These are phyloP conservation scores for Phrixothrix hirtus DNA, from an alignment of 2,888 invertebrate species.

Conservation along the genomic window DNA sequence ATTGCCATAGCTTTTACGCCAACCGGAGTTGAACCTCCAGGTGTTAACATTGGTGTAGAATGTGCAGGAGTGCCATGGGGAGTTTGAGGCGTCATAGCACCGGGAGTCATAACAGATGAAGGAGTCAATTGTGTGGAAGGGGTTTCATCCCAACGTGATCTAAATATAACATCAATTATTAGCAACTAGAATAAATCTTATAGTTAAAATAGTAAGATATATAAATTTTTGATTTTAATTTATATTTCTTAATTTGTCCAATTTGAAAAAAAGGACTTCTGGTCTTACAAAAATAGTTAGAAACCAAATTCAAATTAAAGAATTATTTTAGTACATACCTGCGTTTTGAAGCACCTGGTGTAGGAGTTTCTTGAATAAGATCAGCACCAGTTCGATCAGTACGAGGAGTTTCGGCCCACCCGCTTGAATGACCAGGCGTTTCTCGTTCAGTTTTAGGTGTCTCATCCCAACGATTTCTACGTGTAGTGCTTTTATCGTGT, in stretches of 20 bases:
- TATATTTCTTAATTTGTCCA: no score
- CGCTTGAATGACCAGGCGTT: conserved; percentile 89
- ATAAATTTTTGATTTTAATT: no score
- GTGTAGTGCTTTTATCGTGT: conserved; percentile 68
- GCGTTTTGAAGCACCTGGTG: conserved; percentile 92
- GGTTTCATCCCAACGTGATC: conserved; percentile 98
- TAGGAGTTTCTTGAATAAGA: conserved; percentile 81
- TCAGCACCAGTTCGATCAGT: conserved; percentile 80
- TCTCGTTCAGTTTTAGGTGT: conserved; percentile 97
- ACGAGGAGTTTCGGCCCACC: conserved; percentile 99
- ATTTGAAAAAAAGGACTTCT: no score
- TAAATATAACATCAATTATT: conserved; percentile 8
- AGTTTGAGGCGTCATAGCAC: conserved; percentile 65
- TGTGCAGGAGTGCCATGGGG: conserved; percentile 73
- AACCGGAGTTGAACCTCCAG: conserved; percentile 83
- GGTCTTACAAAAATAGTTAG: no score
- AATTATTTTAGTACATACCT: conserved; percentile 57
- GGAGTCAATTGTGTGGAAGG: conserved; percentile 69
- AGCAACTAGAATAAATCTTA: no score
- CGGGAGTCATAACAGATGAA: conserved; percentile 64
- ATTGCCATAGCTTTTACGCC: conserved; percentile 97
- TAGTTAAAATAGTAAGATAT: no score
- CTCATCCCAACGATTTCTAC: conserved; percentile 99
- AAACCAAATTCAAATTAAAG: not conserved
- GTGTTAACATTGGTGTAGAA: conserved; percentile 70